Conservation (phyloP, 1,140 invertebrate species). For the Parasteatoda tepidariorum region DNA sequence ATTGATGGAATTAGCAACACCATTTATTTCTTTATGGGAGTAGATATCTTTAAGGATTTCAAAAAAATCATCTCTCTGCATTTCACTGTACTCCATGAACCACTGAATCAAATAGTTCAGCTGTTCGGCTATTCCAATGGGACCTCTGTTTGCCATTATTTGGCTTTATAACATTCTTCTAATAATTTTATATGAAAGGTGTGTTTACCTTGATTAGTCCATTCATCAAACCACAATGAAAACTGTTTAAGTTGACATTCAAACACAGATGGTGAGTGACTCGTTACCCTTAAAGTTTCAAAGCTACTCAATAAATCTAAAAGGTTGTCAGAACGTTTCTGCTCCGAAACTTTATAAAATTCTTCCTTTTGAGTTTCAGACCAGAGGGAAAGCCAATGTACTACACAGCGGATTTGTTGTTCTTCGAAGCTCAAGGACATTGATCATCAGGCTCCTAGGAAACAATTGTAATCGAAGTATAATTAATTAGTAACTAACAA, state of each 20-base stretch:
- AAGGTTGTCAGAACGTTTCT: not conserved
- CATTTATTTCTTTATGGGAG: slow-evolving; percentile 44
- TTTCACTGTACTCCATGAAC: slow-evolving; percentile 89
- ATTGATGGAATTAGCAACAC: slow-evolving; percentile 49
- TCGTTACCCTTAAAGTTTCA: slow-evolving; percentile 3
- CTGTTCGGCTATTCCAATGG: slow-evolving; percentile 67
- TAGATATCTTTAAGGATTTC: slow-evolving; percentile 76
- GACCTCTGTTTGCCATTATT: slow-evolving; percentile 53
- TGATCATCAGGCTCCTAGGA: too few species aligned
- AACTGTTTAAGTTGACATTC: slow-evolving; percentile 50
- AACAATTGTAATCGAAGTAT: too few species aligned
- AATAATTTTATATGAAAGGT: not conserved
- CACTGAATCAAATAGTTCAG: slow-evolving; percentile 83
- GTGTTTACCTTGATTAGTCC: slow-evolving; percentile 27
- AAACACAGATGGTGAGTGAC: slow-evolving; percentile 24
- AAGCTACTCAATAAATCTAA: not conserved
- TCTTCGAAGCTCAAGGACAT: slow-evolving; percentile 35
- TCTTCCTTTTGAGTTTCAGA: not conserved
- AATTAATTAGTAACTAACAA: too few species aligned
- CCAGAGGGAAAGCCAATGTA: slow-evolving; percentile 40
- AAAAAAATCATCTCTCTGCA: slow-evolving; percentile 86
- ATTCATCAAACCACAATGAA: slow-evolving; percentile 43
- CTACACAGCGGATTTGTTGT: slow-evolving; percentile 14
- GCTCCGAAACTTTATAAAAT: slow-evolving; percentile 10
- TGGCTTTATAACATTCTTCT: not conserved